Evolutionary conservation across 2,113 vertebrate genomes (phyloP).

Genomic region (Dicaeum eximium): DNA sequence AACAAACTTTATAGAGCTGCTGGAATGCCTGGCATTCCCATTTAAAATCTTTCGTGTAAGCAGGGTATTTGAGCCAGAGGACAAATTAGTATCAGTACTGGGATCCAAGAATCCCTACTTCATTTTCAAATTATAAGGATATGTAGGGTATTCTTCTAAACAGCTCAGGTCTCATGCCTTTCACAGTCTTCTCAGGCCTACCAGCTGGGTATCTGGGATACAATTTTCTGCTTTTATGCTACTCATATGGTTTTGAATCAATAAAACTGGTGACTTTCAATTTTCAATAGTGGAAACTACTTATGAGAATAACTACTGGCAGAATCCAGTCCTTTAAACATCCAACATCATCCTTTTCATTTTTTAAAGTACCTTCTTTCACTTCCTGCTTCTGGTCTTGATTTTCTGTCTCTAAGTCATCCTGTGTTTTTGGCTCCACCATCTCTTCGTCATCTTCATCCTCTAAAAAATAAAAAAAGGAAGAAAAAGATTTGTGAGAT

Average conservation of each 20-base stretch:
- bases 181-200: not conserved
- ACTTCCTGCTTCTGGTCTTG: conserved; percentile 85
- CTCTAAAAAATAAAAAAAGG: conserved; percentile 72
- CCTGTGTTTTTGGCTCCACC: conserved; percentile 81
- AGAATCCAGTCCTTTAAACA: not conserved
- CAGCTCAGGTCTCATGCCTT: not conserved
- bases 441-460: conserved; percentile 96
- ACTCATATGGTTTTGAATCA: not conserved
- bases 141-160: not conserved
- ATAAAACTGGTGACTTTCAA: not conserved
- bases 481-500: conserved; percentile 27
- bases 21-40: not conserved
- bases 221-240: not conserved
- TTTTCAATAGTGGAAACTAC: not conserved
- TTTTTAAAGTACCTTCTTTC: conserved; percentile 83
- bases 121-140: not conserved
- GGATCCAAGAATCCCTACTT: not conserved
- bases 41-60: not conserved
- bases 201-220: not conserved
- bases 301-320: not conserved
- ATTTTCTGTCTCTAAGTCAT: conserved; percentile 83
- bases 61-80: not conserved
- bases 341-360: not conserved
- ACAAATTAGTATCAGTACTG: not conserved
- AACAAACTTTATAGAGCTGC: not conserved